Evolutionary conservation across 2,888 invertebrate species (phyloP), one percentile per base, ranked within the genome.

Genomic region (Caenorhabditis japonica): DNA sequence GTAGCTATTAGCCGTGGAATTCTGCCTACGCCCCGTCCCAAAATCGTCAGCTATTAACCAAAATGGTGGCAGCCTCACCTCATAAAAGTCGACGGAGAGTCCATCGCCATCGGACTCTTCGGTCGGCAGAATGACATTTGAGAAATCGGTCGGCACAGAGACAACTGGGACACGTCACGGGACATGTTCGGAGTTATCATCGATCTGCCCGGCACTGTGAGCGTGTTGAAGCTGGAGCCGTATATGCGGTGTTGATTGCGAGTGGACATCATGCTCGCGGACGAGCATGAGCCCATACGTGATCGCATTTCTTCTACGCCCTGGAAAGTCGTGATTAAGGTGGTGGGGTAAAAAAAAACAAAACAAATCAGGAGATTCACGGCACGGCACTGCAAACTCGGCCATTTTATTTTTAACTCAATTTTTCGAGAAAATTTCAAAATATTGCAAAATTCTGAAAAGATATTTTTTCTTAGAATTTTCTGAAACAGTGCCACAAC

Each of bases 131-230:
- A 76, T 10, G 77, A 75, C 74, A 72, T 66, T 33, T 52, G 59
- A 4, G 77, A 75, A 2, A 49, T 56, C 15, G 82, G 78, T 0
- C 76, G 66, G 34, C 80, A 78, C 33, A 77, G 55, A 4, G 80
- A 80, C 58, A 83, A 43, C 30, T 83, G 82, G 7, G 81, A 81
- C 0, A 81, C 79, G 53, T 83, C 81, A 8, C 82, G 64, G 3
- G 79, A 79, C 81, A 83, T 83, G 55, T 83, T 83, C 30, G 82
- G 82, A 12, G 82, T 83, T 36, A 83, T 83, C 41, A 83, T 60
- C 7, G 82, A 81, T 51, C 81, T 47, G 17, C 81, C 81, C 2
- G 81, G 81, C 3, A 81, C 81, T n/a, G 81, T 80, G 10, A 80
- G 52, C 12, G 81, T 81, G 66, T 81, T 81, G 76, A 76, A 78